Percentiles rank a stretch among this genome's conserved stretches.
These are phyloP conservation scores for Sminthurinus signatus DNA, from an alignment of 1,140 invertebrate species.

Conservation along the genomic window DNA sequence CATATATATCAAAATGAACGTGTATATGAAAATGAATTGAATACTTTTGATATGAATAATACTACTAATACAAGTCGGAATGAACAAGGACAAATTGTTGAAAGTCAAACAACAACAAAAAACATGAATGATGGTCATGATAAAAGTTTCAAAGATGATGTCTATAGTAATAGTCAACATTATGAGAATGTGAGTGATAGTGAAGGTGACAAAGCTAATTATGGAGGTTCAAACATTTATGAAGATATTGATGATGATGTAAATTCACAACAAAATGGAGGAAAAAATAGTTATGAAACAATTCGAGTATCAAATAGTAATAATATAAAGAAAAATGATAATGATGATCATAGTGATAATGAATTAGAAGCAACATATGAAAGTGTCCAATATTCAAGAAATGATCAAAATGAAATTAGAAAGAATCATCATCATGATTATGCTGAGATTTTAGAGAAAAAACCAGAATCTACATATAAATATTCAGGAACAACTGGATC, in stretches of 20 bases:
- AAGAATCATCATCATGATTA: conserved; percentile 24
- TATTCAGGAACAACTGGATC: no score
- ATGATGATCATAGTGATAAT: conserved; percentile 10
- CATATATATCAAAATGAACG: conserved; percentile 33
- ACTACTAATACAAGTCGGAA: no score
- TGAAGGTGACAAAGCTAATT: not conserved
- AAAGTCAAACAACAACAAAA: no score
- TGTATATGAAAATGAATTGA: conserved; percentile 28
- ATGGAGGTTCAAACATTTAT: conserved; percentile 30
- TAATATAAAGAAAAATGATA: no score
- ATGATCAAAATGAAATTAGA: not conserved
- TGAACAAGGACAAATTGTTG: no score
- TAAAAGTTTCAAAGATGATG: not conserved
- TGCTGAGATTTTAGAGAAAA: conserved; percentile 32
- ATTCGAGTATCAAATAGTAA: no score
- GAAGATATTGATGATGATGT: conserved; percentile 36
- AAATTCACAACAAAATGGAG: not conserved
- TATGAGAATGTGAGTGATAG: conserved; percentile 31
- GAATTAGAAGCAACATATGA: conserved; percentile 24
- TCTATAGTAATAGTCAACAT: conserved; percentile 15
- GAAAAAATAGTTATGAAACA: not conserved
- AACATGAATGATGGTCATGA: not conserved
- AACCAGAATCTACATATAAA: not conserved
- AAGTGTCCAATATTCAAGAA: conserved; percentile 22
- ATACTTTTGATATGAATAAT: not conserved